A percentile compares a stretch with the other conserved stretches of the same genome.
Evolutionary conservation across 30 jellyfish, hydroid and myxozoan species (phyloP).

Genomic region (Nemopilema nomurai): DNA sequence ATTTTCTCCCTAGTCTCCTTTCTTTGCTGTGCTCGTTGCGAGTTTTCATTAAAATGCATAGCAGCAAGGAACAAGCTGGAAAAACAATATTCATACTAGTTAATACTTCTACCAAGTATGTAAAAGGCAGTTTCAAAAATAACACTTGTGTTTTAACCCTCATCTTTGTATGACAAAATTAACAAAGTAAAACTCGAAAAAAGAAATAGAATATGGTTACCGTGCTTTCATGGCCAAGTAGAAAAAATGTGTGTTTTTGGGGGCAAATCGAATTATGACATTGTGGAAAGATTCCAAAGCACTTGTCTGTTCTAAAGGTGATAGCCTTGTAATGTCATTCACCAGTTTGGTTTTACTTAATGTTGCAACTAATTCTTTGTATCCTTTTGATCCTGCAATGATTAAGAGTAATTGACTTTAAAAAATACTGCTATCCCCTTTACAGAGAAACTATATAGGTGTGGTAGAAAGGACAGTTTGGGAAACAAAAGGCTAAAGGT

Average conservation of each 20-base stretch:
- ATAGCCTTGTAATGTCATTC: too few species aligned
- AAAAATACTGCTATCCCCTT: not conserved
- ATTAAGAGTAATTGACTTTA: not conserved
- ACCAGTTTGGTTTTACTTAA: too few species aligned
- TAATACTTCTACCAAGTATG: not conserved
- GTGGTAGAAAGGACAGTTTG: not conserved
- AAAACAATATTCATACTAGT: not conserved
- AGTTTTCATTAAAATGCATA: constrained; percentile 15
- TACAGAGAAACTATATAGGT: not conserved
- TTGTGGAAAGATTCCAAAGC: too few species aligned
- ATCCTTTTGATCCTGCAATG: not conserved
- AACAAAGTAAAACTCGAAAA: too few species aligned
- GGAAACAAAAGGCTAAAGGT: not conserved
- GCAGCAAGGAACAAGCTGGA: constrained; percentile 26
- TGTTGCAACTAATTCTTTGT: not conserved
- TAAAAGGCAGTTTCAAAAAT: not conserved
- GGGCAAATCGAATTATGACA: too few species aligned
- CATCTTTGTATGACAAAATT: too few species aligned
- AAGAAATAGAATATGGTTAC: constrained; percentile 1
- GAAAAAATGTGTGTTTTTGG: constrained; percentile 1
- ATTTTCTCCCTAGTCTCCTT: constrained; percentile 10
- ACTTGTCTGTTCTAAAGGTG: too few species aligned
- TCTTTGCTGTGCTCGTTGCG: constrained; percentile 7
- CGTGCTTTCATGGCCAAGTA: constrained; percentile 6
- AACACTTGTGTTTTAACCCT: not conserved